Percentiles rank a stretch among this genome's conserved stretches.
These are phyloP conservation scores for Pogonocherus hispidulus DNA, from an alignment of 2,888 invertebrate genomes.

Conservation along the genomic window DNA sequence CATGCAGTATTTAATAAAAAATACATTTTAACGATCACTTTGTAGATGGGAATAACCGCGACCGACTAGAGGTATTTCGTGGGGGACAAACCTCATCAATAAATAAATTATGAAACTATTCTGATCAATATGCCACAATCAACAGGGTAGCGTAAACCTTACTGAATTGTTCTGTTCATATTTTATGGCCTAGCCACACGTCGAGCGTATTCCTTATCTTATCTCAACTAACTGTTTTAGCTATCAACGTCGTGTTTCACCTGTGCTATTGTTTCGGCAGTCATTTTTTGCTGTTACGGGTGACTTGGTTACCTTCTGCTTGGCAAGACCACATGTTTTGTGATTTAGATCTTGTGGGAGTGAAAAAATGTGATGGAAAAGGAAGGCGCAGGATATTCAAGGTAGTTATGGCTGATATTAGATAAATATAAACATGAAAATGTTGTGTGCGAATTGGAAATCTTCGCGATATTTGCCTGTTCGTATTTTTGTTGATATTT, in stretches of 20 bases:
- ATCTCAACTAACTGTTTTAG: slow-evolving; percentile 19
- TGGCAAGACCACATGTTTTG: neutral
- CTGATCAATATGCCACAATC: slow-evolving; percentile 40
- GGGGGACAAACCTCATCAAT: slow-evolving; percentile 14
- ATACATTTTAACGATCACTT: neutral
- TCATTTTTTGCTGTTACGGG: neutral
- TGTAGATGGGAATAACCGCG: neutral
- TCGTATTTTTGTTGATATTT: no score
- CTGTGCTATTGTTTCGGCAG: neutral
- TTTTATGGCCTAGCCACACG: slow-evolving; percentile 15
- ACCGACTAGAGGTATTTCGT: slow-evolving; percentile 1
- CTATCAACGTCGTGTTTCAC: slow-evolving; percentile 4
- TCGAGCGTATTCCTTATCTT: slow-evolving; percentile 26
- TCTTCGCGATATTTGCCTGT: no score
- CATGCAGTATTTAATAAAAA: no score
- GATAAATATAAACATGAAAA: no score
- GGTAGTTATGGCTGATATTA: no score
- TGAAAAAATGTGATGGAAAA: no score
- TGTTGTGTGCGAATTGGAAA: no score
- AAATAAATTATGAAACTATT: slow-evolving; percentile 24
- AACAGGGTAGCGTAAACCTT: slow-evolving; percentile 28
- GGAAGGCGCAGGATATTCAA: no score
- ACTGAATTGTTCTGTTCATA: slow-evolving; percentile 21
- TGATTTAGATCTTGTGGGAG: no score
- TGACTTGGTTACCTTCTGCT: neutral